These are phyloP conservation scores for Nymphalis c-album DNA, from an alignment of 2,888 invertebrate genomes.

Conservation along the genomic window DNA sequence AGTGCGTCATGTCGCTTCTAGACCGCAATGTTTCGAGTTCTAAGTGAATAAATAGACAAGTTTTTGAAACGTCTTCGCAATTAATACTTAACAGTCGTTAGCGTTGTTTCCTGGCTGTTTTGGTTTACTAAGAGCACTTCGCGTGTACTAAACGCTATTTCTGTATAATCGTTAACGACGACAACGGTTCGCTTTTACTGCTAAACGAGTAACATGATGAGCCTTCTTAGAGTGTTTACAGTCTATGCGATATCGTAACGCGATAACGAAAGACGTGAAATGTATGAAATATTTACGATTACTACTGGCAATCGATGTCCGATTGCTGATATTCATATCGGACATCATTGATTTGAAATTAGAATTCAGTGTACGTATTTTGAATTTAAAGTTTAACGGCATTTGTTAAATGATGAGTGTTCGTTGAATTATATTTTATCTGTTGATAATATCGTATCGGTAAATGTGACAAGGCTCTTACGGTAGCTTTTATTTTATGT, in stretches of 20 bases:
- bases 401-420: too few species aligned
- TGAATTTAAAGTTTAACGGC: too few species aligned
- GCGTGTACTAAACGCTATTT: conserved; percentile 32
- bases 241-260: neutral
- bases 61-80: conserved; percentile 31
- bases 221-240: neutral
- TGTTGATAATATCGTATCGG: neutral
- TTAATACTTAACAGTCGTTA: conserved; percentile 30
- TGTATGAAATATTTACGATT: too few species aligned
- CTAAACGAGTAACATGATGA: conserved; percentile 35
- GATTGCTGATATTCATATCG: too few species aligned
- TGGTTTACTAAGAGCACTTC: conserved; percentile 27
- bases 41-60: conserved; percentile 17
- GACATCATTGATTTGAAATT: too few species aligned
- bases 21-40: conserved; percentile 3
- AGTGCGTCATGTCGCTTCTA: neutral
- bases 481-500: conserved; percentile 28
- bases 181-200: conserved; percentile 37
- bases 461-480: conserved; percentile 9
- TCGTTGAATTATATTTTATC: neutral
- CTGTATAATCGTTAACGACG: conserved; percentile 37
- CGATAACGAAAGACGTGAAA: too few species aligned
- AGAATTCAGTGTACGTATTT: too few species aligned
- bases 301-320: too few species aligned
- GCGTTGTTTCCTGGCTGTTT: conserved; percentile 24